Percentiles rank a stretch among this genome's conserved stretches.
Conservation (phyloP, 2,797 vertebrate genomes). For the Pseudomugil tenellus region DNA sequence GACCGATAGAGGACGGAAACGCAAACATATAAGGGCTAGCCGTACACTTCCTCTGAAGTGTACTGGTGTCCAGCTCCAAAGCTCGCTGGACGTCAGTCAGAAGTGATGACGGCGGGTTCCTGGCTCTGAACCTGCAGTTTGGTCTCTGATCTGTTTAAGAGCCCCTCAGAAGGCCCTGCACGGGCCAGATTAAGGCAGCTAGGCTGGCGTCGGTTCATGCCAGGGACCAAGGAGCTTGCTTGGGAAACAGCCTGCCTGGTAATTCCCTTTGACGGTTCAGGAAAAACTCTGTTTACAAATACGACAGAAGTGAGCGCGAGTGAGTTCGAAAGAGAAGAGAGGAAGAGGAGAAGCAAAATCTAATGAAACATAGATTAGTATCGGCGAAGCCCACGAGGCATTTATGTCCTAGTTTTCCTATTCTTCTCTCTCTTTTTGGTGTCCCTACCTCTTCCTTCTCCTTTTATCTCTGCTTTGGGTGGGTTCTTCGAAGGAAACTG, state of each 20-base stretch:
- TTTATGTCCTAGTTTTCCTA: slow-evolving; percentile 83
- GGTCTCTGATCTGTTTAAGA: slow-evolving; percentile 76
- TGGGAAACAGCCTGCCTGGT: slow-evolving; percentile 70
- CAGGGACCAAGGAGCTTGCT: slow-evolving; percentile 53
- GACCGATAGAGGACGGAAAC: not conserved
- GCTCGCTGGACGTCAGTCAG: slow-evolving; percentile 48
- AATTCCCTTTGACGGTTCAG: slow-evolving; percentile 75
- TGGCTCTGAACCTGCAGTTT: slow-evolving; percentile 53
- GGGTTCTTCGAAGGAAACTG: slow-evolving; percentile 45
- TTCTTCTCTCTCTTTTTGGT: slow-evolving; percentile 56
- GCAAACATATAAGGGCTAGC: not conserved
- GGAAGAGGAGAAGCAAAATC: slow-evolving; percentile 61
- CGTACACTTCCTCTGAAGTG: slow-evolving; percentile 6
- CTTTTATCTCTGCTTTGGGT: slow-evolving; percentile 61
- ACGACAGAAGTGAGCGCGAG: slow-evolving; percentile 55
- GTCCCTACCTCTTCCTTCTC: slow-evolving; percentile 55
- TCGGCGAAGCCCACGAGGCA: slow-evolving; percentile 70
- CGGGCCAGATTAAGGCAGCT: slow-evolving; percentile 68
- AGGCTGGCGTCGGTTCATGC: slow-evolving; percentile 29
- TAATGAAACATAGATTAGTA: slow-evolving; percentile 86
- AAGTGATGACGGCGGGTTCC: slow-evolving; percentile 57
- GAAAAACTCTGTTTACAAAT: slow-evolving; percentile 82
- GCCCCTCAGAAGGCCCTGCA: slow-evolving; percentile 62
- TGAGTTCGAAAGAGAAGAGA: slow-evolving; percentile 41
- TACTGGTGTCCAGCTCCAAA: slow-evolving; percentile 36